Conservation (phyloP, 2,888 invertebrate species). For the Danaus chrysippus region DNA sequence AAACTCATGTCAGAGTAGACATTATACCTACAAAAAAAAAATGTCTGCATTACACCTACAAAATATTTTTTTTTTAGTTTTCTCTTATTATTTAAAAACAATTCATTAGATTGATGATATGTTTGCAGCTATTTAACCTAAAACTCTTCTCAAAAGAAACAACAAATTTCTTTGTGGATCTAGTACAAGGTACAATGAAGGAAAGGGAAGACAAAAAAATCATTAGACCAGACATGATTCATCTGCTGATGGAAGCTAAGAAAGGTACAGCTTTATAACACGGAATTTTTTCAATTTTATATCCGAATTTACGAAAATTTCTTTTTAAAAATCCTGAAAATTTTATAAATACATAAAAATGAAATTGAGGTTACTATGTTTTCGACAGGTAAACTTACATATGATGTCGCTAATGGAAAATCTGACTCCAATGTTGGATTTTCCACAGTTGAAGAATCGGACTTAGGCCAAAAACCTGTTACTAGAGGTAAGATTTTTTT, state of each 20-base stretch:
- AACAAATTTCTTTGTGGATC: conserved; percentile 51
- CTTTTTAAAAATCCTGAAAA: not conserved
- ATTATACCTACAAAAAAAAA: no score
- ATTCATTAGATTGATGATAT: conserved; percentile 15
- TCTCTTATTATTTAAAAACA: not conserved
- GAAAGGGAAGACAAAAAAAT: conserved; percentile 53
- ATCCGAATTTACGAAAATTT: not conserved
- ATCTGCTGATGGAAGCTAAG: conserved; percentile 72
- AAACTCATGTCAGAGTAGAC: no score
- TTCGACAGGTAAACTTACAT: conserved; percentile 41
- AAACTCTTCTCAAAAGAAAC: conserved; percentile 35
- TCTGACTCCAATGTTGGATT: conserved; percentile 45
- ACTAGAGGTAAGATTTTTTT: conserved; percentile 12
- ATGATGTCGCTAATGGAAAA: conserved; percentile 32
- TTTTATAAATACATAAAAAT: not conserved
- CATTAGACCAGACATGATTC: conserved; percentile 69
- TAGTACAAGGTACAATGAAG: conserved; percentile 55
- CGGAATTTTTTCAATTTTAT: not conserved
- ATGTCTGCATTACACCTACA: no score
- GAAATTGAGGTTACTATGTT: no score
- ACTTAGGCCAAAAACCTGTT: conserved; percentile 16
- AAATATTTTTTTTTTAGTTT: no score
- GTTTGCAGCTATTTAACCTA: conserved; percentile 38
- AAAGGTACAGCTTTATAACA: conserved; percentile 44
- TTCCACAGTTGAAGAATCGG: conserved; percentile 56